Evolutionary conservation across 2,888 invertebrate genomes (phyloP).

Genomic region (Macrophya alboannulata): DNA sequence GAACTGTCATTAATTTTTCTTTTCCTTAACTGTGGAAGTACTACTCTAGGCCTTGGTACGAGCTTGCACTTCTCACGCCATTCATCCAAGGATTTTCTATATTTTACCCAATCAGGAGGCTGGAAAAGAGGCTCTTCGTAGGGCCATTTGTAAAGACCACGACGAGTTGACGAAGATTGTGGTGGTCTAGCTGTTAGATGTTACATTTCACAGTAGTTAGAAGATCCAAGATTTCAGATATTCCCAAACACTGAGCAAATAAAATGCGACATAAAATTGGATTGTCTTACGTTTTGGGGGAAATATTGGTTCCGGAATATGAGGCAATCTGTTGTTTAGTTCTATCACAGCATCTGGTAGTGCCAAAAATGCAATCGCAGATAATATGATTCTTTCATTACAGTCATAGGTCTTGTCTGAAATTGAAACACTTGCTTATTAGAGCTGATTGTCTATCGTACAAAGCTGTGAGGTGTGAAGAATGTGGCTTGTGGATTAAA

Average conservation of each 20-base stretch:
- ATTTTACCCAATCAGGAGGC: constrained; percentile 66
- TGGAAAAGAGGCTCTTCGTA: constrained; percentile 67
- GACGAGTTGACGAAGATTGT: constrained; percentile 9
- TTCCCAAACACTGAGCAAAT: background rate
- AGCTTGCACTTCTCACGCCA: constrained; percentile 68
- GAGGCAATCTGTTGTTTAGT: constrained; percentile 71
- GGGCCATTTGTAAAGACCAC: constrained; percentile 65
- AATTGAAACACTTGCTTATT: constrained; percentile 54
- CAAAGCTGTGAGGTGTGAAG: background rate
- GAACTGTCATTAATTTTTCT: background rate
- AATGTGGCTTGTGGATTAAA: background rate
- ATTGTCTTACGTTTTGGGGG: constrained; percentile 72
- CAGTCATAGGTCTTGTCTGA: constrained; percentile 73
- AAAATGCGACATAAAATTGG: background rate
- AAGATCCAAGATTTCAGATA: constrained; percentile 23
- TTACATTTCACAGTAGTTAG: background rate
- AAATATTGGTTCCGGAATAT: constrained; percentile 63
- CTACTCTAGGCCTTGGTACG: constrained; percentile 66
- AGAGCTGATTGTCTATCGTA: background rate
- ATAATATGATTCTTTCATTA: constrained; percentile 74
- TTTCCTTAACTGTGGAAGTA: constrained; percentile 65
- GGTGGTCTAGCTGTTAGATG: constrained; percentile 65
- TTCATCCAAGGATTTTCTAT: constrained; percentile 62
- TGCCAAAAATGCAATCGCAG: constrained; percentile 75
- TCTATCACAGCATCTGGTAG: constrained; percentile 72